Base-by-base conservation (phyloP, 1,140 invertebrate genomes). In the Bombus superbus region DNA sequence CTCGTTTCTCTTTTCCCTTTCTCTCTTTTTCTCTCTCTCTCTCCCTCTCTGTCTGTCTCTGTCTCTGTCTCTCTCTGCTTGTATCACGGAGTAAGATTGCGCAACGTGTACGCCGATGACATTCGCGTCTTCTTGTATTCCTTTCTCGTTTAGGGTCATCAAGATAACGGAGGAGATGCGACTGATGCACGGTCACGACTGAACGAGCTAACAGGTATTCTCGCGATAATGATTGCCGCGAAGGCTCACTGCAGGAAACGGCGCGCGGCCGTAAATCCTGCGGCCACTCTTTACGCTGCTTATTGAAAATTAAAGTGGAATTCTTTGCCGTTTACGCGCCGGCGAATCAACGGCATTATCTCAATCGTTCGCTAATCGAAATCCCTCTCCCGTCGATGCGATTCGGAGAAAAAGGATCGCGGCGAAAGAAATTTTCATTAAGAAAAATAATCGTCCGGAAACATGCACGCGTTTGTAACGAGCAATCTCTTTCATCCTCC, bases 121-220 rank as follows among this genome's bases (percentile, higher is more conserved):
- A 91, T 91, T 83, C 89, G 90, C 69, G 81, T 87, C 74, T 84
- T 82, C 78, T 62, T 35, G 64, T 86, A 84, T 88, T 90, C 80
- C 85, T 85, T 89, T 91, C 89, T 91, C 89, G 85, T 92, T 92
- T 88, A 87, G 87, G 91, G 92, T 93, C 92, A 93, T 91, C 89
- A 77, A 88, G 80, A 89, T 93, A 93, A 93, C 92, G 92, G 90
- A 81, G 73, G 85, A 88, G 57, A 78, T 8, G 64, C 81, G 90
- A 91, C 86, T 88, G 88, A 91, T 91, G 88, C 83, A 84, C 81
- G 88, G 88, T 74, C 88, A 76, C 86, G 83, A 86, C 71, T 73
- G 89, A 83, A 74, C 81, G 75, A 74, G 62, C 44, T 59, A 76
- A 90, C 83, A 87, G 86, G 89, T 88, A 88, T 87, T 71, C 81